phyloP scores from a whole-genome alignment of 2,797 vertebrate species.

The Chaetodon trifasciatus region DNA sequence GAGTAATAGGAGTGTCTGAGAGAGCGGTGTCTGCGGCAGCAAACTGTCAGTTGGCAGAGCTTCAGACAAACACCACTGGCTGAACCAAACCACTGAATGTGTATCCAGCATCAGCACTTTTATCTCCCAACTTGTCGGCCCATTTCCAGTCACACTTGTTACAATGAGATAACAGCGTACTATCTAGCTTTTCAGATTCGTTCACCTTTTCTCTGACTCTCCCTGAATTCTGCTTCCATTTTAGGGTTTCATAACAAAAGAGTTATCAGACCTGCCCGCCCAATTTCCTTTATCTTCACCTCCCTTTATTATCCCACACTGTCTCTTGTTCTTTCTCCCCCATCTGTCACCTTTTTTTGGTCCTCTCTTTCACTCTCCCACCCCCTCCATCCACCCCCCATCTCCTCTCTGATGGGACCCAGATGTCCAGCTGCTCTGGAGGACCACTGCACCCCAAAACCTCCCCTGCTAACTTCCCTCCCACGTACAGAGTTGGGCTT shows the following conservation, averaged over 20 bases:
- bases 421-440: constrained; percentile 71
- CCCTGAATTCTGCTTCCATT: constrained; percentile 54
- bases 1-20: not conserved
- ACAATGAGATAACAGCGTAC: constrained; percentile 46
- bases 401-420: constrained; percentile 71
- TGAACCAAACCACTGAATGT: constrained; percentile 34
- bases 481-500: constrained; percentile 25
- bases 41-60: constrained; percentile 35
- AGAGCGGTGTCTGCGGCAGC: constrained; percentile 2
- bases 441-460: constrained; percentile 51
- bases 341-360: constrained; percentile 68
- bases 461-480: constrained; percentile 14
- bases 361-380: constrained; percentile 24
- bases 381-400: constrained; percentile 27
- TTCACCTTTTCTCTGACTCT: constrained; percentile 39
- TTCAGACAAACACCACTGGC: constrained; percentile 47
- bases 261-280: constrained; percentile 49
- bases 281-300: constrained; percentile 69
- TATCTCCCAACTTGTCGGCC: constrained; percentile 61
- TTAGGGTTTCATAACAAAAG: constrained; percentile 67
- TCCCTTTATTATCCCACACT: constrained; percentile 61
- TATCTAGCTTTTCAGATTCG: constrained; percentile 52
- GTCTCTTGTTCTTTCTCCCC: constrained; percentile 54
- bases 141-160: constrained; percentile 62
- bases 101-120: constrained; percentile 51